Evolutionary conservation across 1,140 invertebrate species (phyloP), one percentile per base, ranked within the genome.

Genomic region (Calosoma granatense): DNA sequence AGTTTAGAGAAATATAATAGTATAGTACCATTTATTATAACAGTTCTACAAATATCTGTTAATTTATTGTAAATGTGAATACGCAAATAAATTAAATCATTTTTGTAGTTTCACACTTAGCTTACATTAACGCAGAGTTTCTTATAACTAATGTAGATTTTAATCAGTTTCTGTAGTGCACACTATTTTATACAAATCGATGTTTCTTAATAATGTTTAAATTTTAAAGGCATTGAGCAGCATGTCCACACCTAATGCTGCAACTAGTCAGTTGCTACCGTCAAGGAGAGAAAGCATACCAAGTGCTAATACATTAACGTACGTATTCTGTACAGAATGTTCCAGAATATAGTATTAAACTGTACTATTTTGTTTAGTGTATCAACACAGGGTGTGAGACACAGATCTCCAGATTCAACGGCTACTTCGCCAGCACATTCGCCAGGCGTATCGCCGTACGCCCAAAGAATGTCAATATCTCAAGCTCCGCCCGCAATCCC

Each of bases 231-330:
- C 83, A 60, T 74, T 88, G 62, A 82, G 76, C 63, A 86, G 83
- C 57, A 77, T 87, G 72, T 76, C 80, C 14, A 74, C 75, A 74
- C 64, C 80, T 76, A 66, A 72, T 9, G 76, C 78, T 3, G 72
- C 74, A 22, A 75, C 76, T 1, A 67, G 70, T 36, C 75, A 77
- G 19, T 67, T 84, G 0, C 65, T 83, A 65, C 81, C 82, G 17
- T 84, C 82, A 1, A 78, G 83, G 62, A 77, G 85, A 67, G 86
- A 89, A 65, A 88, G 86, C 63, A 57, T 73, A 17, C 69, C 72
- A 4, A 74, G 72, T 11, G 71, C 74, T 61, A 72, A 75, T 56
- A 73, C 64, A 22, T 66, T 78, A 55, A 77, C 74, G 77, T 78
- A 71, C 39, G 56, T 58, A 56, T 53, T 6, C 22, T 57, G 22